Conservation (phyloP, 2,888 invertebrate species). For the Caenorhabditis angaria region DNA sequence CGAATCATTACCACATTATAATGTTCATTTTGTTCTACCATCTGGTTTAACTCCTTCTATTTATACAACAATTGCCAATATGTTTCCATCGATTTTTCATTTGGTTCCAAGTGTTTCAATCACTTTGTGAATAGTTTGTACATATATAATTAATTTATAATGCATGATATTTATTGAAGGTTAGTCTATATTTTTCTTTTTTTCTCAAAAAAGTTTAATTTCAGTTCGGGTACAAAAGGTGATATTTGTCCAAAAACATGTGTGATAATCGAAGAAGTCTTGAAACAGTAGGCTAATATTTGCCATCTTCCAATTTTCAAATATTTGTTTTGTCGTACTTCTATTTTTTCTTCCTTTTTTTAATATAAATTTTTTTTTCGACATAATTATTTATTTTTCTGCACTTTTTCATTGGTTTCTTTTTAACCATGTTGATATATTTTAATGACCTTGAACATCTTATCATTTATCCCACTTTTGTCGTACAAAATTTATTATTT, state of each 20-base stretch:
- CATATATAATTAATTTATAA: conserved; percentile 17
- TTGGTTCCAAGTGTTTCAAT: conserved; percentile 59
- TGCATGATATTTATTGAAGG: conserved; percentile 12
- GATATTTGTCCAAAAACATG: no score
- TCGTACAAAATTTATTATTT: neutral
- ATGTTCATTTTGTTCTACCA: conserved; percentile 86
- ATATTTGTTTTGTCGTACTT: conserved; percentile 10
- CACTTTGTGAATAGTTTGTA: neutral
- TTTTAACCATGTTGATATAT: no score
- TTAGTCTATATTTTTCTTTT: conserved; percentile 21
- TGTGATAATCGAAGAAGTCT: no score
- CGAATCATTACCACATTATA: conserved; percentile 78
- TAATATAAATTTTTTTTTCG: neutral
- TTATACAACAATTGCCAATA: conserved; percentile 79
- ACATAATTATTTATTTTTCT: conserved; percentile 9
- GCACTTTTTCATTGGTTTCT: neutral
- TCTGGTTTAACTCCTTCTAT: conserved; percentile 80
- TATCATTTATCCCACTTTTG: no score
- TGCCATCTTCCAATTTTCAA: conserved; percentile 1
- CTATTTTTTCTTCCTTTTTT: neutral
- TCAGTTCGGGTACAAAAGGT: no score
- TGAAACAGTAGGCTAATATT: conserved; percentile 14
- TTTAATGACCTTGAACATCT: no score
- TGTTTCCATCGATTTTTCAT: conserved; percentile 88
- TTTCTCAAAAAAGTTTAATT: neutral